A percentile compares a stretch with the other conserved stretches of the same genome.
phyloP scores from a whole-genome alignment of 92 coral and sea anemone genomes.

The Epizoanthus illoricatus region DNA sequence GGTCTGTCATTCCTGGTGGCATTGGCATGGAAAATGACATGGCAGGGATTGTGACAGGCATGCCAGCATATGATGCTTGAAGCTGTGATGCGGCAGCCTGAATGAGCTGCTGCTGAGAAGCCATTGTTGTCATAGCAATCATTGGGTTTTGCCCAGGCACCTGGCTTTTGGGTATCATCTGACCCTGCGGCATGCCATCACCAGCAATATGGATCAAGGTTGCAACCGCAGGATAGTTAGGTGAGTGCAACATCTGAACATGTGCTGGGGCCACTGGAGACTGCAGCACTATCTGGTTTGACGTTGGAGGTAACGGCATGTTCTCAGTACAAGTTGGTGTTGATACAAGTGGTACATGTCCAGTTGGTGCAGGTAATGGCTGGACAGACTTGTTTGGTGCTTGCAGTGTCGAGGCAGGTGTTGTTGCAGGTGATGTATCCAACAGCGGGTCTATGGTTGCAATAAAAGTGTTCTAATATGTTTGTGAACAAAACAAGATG shows the following conservation, averaged over 20 bases:
- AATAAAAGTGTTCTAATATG: neutral
- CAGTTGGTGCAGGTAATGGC: neutral
- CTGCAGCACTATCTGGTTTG: conserved; percentile 27
- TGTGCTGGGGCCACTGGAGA: conserved; percentile 23
- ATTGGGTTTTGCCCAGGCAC: conserved; percentile 29
- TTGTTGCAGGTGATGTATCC: conserved; percentile 33
- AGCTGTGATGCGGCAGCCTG: conserved; percentile 38
- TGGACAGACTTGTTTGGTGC: conserved; percentile 10
- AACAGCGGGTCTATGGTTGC: conserved; percentile 19
- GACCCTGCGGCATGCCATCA: conserved; percentile 27
- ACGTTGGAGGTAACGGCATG: conserved; percentile 11
- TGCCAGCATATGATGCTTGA: conserved; percentile 34
- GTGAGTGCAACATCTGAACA: conserved; percentile 12
- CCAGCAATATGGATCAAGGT: conserved; percentile 38
- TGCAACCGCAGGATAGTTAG: conserved; percentile 35
- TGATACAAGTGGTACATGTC: conserved; percentile 10
- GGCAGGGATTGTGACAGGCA: conserved; percentile 28
- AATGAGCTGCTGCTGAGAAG: conserved; percentile 33
- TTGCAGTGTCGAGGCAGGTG: conserved; percentile 19
- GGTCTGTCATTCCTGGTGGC: conserved; percentile 24
- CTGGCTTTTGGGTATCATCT: conserved; percentile 18
- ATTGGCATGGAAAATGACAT: conserved; percentile 38
- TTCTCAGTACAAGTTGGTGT: conserved; percentile 24
- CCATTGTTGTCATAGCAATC: conserved; percentile 36
- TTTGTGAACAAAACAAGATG: neutral